These are phyloP conservation scores for Sesia bembeciformis DNA, from an alignment of 2,888 invertebrate genomes.

Conservation along the genomic window DNA sequence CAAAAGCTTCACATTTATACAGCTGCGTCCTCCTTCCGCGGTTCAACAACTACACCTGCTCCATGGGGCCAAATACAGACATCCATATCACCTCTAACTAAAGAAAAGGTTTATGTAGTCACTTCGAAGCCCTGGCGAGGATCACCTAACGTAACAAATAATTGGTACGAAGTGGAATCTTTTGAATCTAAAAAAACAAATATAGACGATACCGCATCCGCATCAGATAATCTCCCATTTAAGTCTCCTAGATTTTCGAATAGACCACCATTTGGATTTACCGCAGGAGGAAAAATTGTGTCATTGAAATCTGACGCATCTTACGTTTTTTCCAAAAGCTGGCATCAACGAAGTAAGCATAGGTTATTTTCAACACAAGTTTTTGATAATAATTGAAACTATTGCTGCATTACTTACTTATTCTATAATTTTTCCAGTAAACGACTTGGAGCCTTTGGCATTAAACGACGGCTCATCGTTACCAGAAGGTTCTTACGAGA, in stretches of 20 bases:
- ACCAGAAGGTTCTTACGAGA: slow-evolving; percentile 59
- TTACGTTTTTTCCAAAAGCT: slow-evolving; percentile 53
- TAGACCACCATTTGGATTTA: slow-evolving; percentile 71
- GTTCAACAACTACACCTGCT: slow-evolving; percentile 52
- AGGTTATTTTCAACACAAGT: background rate
- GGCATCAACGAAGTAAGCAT: slow-evolving; percentile 64
- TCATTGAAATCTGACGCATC: slow-evolving; percentile 44
- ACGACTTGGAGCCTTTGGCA: slow-evolving; percentile 61
- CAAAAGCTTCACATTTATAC: slow-evolving; percentile 56
- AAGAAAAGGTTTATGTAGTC: slow-evolving; percentile 88
- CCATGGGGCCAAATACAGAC: slow-evolving; percentile 81
- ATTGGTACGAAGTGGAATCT: slow-evolving; percentile 36
- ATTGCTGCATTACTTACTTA: slow-evolving; percentile 1
- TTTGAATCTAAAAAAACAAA: slow-evolving; percentile 49
- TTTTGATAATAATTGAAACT: too few species aligned
- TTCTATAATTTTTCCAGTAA: slow-evolving; percentile 58
- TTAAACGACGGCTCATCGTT: slow-evolving; percentile 47
- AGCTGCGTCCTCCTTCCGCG: slow-evolving; percentile 54
- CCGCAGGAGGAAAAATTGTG: slow-evolving; percentile 41
- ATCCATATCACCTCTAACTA: slow-evolving; percentile 83
- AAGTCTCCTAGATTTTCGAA: slow-evolving; percentile 72
- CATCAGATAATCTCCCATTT: slow-evolving; percentile 42
- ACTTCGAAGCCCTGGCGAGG: slow-evolving; percentile 80
- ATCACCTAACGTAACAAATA: slow-evolving; percentile 28
- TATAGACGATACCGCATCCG: slow-evolving; percentile 27